Base-by-base conservation (phyloP, 35 echinoderm and acorn worm genomes). In the Eucidaris tribuloides region DNA sequence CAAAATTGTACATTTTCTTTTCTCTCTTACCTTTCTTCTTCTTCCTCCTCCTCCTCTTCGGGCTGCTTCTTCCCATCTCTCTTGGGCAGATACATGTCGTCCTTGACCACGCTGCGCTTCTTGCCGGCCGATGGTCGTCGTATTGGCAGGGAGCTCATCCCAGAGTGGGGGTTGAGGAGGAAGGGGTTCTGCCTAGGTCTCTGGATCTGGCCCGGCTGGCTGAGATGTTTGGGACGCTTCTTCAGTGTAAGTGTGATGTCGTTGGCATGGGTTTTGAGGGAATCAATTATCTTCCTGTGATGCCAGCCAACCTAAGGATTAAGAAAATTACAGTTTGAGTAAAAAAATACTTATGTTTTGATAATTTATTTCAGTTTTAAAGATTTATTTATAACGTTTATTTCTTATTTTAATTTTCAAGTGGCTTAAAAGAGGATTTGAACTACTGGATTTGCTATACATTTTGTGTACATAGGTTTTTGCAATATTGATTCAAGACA, bases 261-360 rank as follows among this genome's bases (percentile, higher is more conserved):
- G 7, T 45, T 81, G n/a, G 77, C 76, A 58, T 97, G 65, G 20
- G 55, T 72, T 22, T 58, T 97, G 18, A 97, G 71, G 43, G 89
- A 84, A 18, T 88, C 84, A 42, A 97, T 88, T 3, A 97, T 74
- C 35, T 92, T 88, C 45, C 81, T 92, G 68, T 92, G 94, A 24
- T 92, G 81, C 94, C 94, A 97, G 18, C 89, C 90, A 82, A 97
- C 89, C 94, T 97, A 55, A 3, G 30, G 68, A 74, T 35, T 25
- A 44, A 3, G 48, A 11, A 52, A 2, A 29, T 45, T 25, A 7
- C 23, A 43, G 35, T 25, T 4, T 22, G 4, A 4, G 59, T 63
- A 5, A 4, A 3, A 28, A 31, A 13, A 3, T 30, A 11, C n/a
- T 4, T 20, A 30, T 31, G 19, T 31, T 5, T 4, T 62, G 24